Evolutionary conservation across 2,797 vertebrate species (phyloP), one percentile per base, ranked within the genome.

Genomic region (Pantherophis vulpinus): DNA sequence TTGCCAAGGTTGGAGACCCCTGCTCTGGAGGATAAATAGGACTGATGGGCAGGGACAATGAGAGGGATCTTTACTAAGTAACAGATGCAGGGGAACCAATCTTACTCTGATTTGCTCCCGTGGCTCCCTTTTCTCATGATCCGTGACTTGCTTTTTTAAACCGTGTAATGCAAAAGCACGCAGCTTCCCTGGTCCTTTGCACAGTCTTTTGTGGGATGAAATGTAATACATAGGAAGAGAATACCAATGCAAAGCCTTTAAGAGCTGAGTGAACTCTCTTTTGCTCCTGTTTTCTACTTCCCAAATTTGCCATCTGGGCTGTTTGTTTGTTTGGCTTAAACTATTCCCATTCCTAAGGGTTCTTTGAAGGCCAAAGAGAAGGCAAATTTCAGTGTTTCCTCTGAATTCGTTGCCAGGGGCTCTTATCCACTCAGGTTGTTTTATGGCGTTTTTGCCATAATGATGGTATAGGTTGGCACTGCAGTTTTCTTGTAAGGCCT

Each of bases 351-450:
- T 23, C 56, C 54, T 13, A 59, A 32, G 29, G 23, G 47, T 66
- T 32, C 87, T 91, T 93, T 86, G 51, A 86, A 91, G 60, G 27
- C 51, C 20, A 91, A 86, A 86, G 42, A 59, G 66, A 93, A 93
- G 87, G 90, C 70, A 89, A 63, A 56, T 55, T 18, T 27, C 51
- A 86, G 10, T 66, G 18, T 91, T 58, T 23, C 18, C 86, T 91
- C 58, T 89, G 58, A 42, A 83, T 89, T 63, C 90, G 23, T 61
- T 56, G 70, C 90, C 87, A 89, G 55, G 18, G 42, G 58, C 58
- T 61, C 51, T 88, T 89, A 55, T 61, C 32, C 32, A 32, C 51
- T 86, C 11, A 7, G 86, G 9, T 13, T 23, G 66, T 20, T 91
- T 91, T 83, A 55, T 86, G 23, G 42, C 37, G 16, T 79, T 89